These are phyloP conservation scores for Trichonephila inaurata DNA, from an alignment of 1,140 invertebrate genomes.

Conservation along the genomic window DNA sequence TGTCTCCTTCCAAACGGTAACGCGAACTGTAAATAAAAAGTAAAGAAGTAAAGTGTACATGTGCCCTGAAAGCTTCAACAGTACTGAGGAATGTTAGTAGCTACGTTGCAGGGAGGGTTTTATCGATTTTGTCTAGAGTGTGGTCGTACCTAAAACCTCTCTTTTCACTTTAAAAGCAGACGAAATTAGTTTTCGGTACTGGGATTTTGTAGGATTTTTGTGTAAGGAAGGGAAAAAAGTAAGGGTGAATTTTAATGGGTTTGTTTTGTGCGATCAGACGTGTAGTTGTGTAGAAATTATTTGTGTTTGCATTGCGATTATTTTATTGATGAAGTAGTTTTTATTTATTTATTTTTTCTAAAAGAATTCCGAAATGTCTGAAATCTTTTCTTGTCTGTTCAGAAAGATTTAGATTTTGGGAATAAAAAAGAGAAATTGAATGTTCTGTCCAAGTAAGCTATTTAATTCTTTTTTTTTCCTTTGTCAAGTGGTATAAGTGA, in stretches of 20 bases:
- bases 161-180: conserved; percentile 26
- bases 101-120: background rate
- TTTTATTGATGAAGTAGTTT: conserved; percentile 6
- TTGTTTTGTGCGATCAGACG: background rate
- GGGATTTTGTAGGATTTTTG: background rate
- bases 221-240: background rate
- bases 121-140: background rate
- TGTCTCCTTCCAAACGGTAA: background rate
- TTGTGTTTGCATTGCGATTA: background rate
- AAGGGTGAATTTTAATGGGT: conserved; percentile 2
- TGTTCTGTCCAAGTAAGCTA: too few relatives aligned
- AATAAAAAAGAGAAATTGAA: too few relatives aligned
- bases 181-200: background rate
- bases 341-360: too few relatives aligned
- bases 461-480: too few relatives aligned
- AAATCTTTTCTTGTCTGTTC: too few relatives aligned
- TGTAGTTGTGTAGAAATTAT: background rate
- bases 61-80: background rate
- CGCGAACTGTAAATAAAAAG: conserved; percentile 13
- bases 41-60: background rate
- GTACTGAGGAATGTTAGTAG: background rate
- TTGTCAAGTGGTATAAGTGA: too few relatives aligned
- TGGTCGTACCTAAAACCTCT: conserved; percentile 15
- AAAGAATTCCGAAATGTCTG: too few relatives aligned
- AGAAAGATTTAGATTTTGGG: too few relatives aligned